A percentile compares a stretch with the other conserved stretches of the same genome.
phyloP scores from a whole-genome alignment of 2,113 vertebrate species.

The Neopipo cinnamomea region DNA sequence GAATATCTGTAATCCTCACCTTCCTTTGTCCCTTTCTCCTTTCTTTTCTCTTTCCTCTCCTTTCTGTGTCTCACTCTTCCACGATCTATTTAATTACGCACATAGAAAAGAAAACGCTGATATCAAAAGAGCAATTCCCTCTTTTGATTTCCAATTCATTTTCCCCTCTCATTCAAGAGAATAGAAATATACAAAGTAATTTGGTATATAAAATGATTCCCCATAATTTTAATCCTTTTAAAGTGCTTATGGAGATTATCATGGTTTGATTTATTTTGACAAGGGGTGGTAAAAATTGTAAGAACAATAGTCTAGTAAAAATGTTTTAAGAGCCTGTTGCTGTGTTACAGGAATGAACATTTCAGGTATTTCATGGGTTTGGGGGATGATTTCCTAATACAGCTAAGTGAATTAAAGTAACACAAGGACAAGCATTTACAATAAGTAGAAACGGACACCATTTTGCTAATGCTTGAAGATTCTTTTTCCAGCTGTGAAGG shows the following conservation, averaged over 20 bases:
- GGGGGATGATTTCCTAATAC: conserved; percentile 49
- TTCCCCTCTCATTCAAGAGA: conserved; percentile 64
- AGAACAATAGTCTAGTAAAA: conserved; percentile 67
- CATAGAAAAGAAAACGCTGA: conserved; percentile 59
- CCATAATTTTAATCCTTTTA: conserved; percentile 66
- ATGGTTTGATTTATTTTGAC: conserved; percentile 71
- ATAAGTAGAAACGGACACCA: conserved; percentile 26
- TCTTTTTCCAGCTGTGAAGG: not conserved
- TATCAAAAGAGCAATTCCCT: conserved; percentile 67
- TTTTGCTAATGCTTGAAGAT: not conserved
- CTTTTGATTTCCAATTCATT: conserved; percentile 70
- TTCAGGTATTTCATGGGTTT: conserved; percentile 57
- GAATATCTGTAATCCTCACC: not conserved
- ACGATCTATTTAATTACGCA: conserved; percentile 69
- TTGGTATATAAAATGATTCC: conserved; percentile 64
- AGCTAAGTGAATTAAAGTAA: conserved; percentile 46
- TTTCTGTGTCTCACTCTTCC: conserved; percentile 46
- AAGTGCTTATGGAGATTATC: conserved; percentile 63
- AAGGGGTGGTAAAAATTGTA: conserved; percentile 60
- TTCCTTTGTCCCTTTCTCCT: conserved; percentile 25
- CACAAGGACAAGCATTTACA: not conserved
- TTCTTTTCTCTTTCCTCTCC: conserved; percentile 27
- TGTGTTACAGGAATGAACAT: conserved; percentile 38
- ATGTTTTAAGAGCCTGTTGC: conserved; percentile 64
- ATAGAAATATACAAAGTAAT: conserved; percentile 67